Evolutionary conservation across 2,113 vertebrate genomes (phyloP), one percentile per base, ranked within the genome.

Genomic region (Barnardius zonarius): DNA sequence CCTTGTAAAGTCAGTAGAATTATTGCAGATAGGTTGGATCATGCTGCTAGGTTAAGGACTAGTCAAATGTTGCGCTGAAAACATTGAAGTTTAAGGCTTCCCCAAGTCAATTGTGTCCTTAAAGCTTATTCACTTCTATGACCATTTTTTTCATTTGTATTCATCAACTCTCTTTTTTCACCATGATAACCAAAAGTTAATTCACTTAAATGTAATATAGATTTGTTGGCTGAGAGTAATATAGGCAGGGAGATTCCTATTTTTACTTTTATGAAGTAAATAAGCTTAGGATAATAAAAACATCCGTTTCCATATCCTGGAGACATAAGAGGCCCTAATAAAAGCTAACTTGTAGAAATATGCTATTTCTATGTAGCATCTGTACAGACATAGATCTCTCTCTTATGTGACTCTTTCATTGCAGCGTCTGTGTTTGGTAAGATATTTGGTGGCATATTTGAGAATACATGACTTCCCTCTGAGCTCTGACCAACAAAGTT

Each of bases 281-380:
- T 7, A 57, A 33, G 5, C 20, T 49, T 64, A 33, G 11, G 44
- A 44, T 52, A 85, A 43, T 27, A 55, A 92, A 95, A 86, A 49
- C 1, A 62, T 28, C 6, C 11, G 0, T 61, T 93, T 46, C 13
- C 17, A 52, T 35, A 72, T 30, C 39, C 39, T 66, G 39, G 27
- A 70, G 33, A 35, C 5, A 1, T 14, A 75, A n/a, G 16, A 35
- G 30, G 7, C 10, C n/a, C 16, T n/a, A 44, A 80, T 66, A 44
- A 6, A 86, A 68, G 35, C 3, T 57, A 44, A 30, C 8, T 30
- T 6, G 4, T 16, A 59, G 18, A 11, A 83, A 57, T 37, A 7
- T 41, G 13, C 27, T 63, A 33, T 28, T 55, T 55, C 10, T 1
- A 0, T 3, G 19, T 4, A 37, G 12, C 2, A 2, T 13, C 4